These are phyloP conservation scores for Sander lucioperca DNA, from an alignment of 2,113 vertebrate species.

Conservation along the genomic window DNA sequence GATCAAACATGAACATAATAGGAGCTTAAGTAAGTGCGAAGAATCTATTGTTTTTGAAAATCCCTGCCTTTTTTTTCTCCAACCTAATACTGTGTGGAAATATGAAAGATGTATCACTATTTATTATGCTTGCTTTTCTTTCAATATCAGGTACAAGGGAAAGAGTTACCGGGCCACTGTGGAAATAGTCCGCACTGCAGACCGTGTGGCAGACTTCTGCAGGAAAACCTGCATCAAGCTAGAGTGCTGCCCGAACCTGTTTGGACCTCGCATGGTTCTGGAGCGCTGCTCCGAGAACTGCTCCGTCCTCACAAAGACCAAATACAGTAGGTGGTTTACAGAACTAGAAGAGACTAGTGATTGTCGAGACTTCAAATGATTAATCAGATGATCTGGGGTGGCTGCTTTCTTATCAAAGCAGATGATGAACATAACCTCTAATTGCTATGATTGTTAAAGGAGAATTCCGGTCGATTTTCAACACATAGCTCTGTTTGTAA, in stretches of 20 bases:
- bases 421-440: not conserved
- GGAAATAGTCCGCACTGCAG: constrained; percentile 94
- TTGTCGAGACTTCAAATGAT: constrained; percentile 9
- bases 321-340: constrained; percentile 92
- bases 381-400: not conserved
- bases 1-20: not conserved
- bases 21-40: not conserved
- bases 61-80: not conserved
- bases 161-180: constrained; percentile 98
- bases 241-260: constrained; percentile 97
- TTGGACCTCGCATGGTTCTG: constrained; percentile 95
- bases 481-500: too few species aligned
- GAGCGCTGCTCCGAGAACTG: constrained; percentile 98
- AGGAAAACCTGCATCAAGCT: constrained; percentile 96
- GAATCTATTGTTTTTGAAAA: not conserved
- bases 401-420: constrained; percentile 4
- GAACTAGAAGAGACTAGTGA: not conserved
- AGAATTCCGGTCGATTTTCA: too few species aligned
- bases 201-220: constrained; percentile 96
- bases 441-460: not conserved
- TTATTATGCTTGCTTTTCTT: constrained; percentile 19
- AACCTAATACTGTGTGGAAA: not conserved
- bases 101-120: not conserved
- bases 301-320: constrained; percentile 97
- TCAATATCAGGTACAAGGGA: constrained; percentile 91